Percentiles rank a stretch among this genome's conserved stretches.
Conservation (phyloP, 1,140 invertebrate species). For the Drosophila nannoptera region DNA sequence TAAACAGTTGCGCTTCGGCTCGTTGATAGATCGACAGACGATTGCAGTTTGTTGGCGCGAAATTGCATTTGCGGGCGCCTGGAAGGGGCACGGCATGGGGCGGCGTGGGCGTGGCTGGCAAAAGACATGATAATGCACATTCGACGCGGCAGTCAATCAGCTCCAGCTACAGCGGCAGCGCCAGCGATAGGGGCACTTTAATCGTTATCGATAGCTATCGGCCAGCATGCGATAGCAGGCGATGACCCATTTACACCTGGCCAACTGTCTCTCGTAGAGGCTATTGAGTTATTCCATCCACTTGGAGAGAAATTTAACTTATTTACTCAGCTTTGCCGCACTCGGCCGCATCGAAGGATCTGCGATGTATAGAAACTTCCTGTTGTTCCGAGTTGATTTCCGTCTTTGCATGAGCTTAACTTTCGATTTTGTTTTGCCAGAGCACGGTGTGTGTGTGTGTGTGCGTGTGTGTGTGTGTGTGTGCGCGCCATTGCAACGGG, state of each 20-base stretch:
- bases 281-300: no score
- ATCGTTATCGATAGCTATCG: not conserved
- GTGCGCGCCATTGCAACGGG: not conserved
- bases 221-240: no score
- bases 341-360: slow-evolving; percentile 12
- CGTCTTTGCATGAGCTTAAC: slow-evolving; percentile 55
- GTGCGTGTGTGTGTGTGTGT: not conserved
- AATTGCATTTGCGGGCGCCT: slow-evolving; percentile 35
- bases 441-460: not conserved
- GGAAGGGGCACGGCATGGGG: no score
- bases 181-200: no score
- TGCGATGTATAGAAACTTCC: slow-evolving; percentile 50
- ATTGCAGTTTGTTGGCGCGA: slow-evolving; percentile 50
- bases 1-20: slow-evolving; percentile 56
- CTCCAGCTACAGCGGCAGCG: not conserved
- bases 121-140: slow-evolving; percentile 39
- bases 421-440: slow-evolving; percentile 61
- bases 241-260: no score
- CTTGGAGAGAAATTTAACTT: slow-evolving; percentile 10
- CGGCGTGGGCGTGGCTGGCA: slow-evolving; percentile 10
- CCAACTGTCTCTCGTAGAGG: no score
- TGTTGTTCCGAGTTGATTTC: slow-evolving; percentile 70
- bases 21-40: slow-evolving; percentile 59
- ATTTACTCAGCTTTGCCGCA: slow-evolving; percentile 10
- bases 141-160: slow-evolving; percentile 22